Percentiles rank a stretch among this genome's conserved stretches.
phyloP scores from a whole-genome alignment of 2,797 vertebrate species.

The Pangasius larnaudii region DNA sequence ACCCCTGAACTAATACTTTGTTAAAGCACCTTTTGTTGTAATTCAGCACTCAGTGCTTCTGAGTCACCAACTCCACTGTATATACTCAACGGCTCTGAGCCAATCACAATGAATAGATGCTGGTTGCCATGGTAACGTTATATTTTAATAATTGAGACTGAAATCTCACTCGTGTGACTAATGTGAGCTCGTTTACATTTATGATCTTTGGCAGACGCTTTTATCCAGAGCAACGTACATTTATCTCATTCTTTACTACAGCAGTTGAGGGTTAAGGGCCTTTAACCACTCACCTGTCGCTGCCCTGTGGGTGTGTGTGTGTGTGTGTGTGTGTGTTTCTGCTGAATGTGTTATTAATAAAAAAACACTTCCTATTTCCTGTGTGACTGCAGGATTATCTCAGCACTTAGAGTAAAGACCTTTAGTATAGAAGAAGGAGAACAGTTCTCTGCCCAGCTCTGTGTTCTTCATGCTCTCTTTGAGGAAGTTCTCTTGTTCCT shows the following conservation, averaged over 20 bases:
- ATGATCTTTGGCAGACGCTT: too few relatives aligned
- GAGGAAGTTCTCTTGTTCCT: slow-evolving; percentile 78
- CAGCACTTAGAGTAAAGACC: slow-evolving; percentile 61
- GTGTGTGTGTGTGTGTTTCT: not conserved
- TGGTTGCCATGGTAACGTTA: not conserved
- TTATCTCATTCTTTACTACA: too few relatives aligned
- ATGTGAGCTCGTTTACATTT: too few relatives aligned
- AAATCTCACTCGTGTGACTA: not conserved
- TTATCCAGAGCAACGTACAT: too few relatives aligned
- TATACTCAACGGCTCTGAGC: not conserved
- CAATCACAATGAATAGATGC: not conserved
- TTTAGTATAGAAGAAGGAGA: slow-evolving; percentile 74
- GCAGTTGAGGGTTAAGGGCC: too few relatives aligned
- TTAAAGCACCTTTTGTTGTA: too few relatives aligned
- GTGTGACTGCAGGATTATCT: not conserved
- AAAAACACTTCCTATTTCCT: not conserved
- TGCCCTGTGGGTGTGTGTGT: not conserved
- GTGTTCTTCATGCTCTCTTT: slow-evolving; percentile 76
- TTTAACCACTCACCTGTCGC: too few relatives aligned
- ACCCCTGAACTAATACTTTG: not conserved
- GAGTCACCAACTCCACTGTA: not conserved
- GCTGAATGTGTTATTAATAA: not conserved
- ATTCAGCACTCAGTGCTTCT: not conserved
- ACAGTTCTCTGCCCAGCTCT: slow-evolving; percentile 74
- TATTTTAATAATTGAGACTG: not conserved